Evolutionary conservation across 2,888 invertebrate species (phyloP).

Genomic region (Eumacrocentrus americanus): DNA sequence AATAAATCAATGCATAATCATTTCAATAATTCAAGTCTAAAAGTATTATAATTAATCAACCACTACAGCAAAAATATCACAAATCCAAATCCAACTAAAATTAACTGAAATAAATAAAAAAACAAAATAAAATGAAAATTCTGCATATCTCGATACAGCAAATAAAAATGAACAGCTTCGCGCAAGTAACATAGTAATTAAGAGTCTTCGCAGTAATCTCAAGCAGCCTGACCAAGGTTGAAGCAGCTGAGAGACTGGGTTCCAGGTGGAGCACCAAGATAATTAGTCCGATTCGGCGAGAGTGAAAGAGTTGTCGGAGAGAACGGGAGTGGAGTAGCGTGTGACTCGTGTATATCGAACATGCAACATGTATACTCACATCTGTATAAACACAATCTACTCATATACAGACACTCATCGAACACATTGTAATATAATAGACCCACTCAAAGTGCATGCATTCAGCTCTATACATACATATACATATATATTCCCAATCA

Average conservation of each 20-base stretch:
- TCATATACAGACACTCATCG: background rate
- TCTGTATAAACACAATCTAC: background rate
- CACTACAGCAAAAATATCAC: too few relatives aligned
- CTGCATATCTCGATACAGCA: too few relatives aligned
- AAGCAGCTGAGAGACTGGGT: background rate
- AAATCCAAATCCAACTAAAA: too few relatives aligned
- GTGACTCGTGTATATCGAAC: background rate
- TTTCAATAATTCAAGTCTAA: too few relatives aligned
- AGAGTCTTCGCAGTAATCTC: slow-evolving; percentile 16
- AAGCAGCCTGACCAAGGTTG: slow-evolving; percentile 8
- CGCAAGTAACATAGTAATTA: too few relatives aligned
- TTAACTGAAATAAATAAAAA: too few relatives aligned
- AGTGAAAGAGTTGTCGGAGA: background rate
- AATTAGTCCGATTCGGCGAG: slow-evolving; percentile 15
- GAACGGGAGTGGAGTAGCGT: background rate
- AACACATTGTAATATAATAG: background rate
- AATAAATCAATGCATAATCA: too few relatives aligned
- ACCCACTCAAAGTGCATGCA: background rate
- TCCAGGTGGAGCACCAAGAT: slow-evolving; percentile 15
- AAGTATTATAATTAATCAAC: too few relatives aligned
- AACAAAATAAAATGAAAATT: too few relatives aligned
- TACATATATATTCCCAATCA: background rate
- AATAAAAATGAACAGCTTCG: too few relatives aligned
- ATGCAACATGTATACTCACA: background rate
- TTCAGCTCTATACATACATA: background rate